Conservation (phyloP, 1,140 invertebrate genomes). For the Conus ventricosus region DNA sequence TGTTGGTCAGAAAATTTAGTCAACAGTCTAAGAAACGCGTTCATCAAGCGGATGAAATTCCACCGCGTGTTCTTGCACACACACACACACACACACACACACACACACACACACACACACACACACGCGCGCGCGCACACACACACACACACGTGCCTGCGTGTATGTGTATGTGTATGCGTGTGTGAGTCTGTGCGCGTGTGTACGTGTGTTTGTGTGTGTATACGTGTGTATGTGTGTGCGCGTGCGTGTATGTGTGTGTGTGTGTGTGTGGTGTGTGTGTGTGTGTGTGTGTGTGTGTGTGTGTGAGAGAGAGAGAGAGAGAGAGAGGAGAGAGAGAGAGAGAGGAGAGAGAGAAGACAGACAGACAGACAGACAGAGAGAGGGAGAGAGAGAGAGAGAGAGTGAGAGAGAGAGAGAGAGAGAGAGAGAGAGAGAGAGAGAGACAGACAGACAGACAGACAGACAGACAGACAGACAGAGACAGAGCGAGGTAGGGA, state of each 20-base stretch:
- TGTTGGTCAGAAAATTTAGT: too few species aligned
- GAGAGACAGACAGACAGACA: constrained; percentile 13
- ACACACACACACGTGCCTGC: too few species aligned
- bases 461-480: background rate
- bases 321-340: background rate
- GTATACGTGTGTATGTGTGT: too few species aligned
- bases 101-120: background rate
- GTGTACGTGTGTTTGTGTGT: too few species aligned
- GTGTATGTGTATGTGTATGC: too few species aligned
- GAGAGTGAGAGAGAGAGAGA: background rate
- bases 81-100: background rate
- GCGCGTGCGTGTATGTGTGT: too few species aligned
- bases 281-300: background rate
- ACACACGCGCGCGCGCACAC: too few species aligned
- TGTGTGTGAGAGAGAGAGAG: background rate
- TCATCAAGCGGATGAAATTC: too few species aligned
- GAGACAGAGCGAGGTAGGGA: background rate
- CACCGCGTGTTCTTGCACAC: too few species aligned
- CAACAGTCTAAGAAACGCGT: too few species aligned
- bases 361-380: background rate
- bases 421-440: constrained; percentile 2
- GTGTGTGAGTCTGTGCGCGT: too few species aligned
- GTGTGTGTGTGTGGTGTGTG: too few species aligned
- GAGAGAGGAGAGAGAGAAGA: constrained; percentile 2
- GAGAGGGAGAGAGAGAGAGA: background rate